Conservation (phyloP, 2,797 vertebrate genomes). For the Gymnoscopelus braueri region DNA sequence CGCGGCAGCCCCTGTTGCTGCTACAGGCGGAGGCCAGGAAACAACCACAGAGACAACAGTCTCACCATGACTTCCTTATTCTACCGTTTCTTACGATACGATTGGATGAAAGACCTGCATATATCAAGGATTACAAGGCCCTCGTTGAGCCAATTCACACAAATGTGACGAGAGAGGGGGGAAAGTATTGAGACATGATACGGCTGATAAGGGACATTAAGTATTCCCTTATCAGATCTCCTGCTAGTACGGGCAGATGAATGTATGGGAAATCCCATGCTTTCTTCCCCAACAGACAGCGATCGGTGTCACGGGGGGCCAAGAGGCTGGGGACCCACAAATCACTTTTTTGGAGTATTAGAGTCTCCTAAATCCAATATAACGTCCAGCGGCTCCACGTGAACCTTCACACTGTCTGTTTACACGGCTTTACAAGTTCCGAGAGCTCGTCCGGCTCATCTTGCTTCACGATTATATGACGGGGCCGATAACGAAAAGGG, state of each 20-base stretch:
- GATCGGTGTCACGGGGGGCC: slow-evolving; percentile 59
- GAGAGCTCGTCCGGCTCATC: slow-evolving; percentile 45
- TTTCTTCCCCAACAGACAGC: slow-evolving; percentile 51
- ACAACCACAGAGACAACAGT: slow-evolving; percentile 23
- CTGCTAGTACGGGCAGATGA: slow-evolving; percentile 37
- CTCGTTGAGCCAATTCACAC: slow-evolving; percentile 48
- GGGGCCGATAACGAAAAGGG: slow-evolving; percentile 27
- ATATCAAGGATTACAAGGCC: slow-evolving; percentile 34
- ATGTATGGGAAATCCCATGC: slow-evolving; percentile 72
- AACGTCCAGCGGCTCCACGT: slow-evolving; percentile 46
- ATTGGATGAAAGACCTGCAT: slow-evolving; percentile 26
- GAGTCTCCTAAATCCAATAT: slow-evolving; percentile 33
- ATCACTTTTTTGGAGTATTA: slow-evolving; percentile 59
- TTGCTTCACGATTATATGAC: slow-evolving; percentile 36
- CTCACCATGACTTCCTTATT: slow-evolving; percentile 5
- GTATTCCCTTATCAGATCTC: slow-evolving; percentile 65
- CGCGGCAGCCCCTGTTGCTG: slow-evolving; percentile 6
- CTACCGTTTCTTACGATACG: slow-evolving; percentile 25
- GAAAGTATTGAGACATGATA: slow-evolving; percentile 32
- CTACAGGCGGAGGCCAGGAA: slow-evolving; percentile 29
- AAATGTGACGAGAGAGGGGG: slow-evolving; percentile 34
- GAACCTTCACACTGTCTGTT: slow-evolving; percentile 72
- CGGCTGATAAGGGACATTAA: slow-evolving; percentile 54
- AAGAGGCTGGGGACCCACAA: slow-evolving; percentile 63
- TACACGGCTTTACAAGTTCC: slow-evolving; percentile 48